Base-by-base conservation (phyloP, 2,113 vertebrate genomes). In the Sakesphorus luctuosus region DNA sequence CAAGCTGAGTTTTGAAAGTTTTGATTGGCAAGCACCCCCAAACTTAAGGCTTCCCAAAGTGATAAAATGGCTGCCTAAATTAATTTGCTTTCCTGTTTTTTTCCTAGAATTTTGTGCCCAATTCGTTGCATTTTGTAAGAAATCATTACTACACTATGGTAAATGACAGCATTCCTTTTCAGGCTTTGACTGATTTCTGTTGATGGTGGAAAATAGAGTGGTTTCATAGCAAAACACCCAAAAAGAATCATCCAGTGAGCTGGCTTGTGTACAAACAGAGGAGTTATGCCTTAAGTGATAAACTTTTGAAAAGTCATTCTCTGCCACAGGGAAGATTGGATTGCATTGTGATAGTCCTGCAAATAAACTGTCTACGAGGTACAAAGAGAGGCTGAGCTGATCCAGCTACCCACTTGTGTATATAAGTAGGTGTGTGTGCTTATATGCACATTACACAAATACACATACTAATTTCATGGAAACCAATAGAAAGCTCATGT, bases 51-150 rank as follows among this genome's bases (percentile, higher is more conserved):
- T 86, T 87, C 43, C 18, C 24, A 44, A 87, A 75, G 24, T 18
- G 10, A 71, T 59, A 68, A 93, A 89, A 82, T 20, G 19, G 4
- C 12, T 58, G 38, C n/a, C 18, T 80, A 36, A 28, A 26, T 25
- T 21, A 0, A 28, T 8, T 21, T 55, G 44, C 38, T 18, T 2
- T 1, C 4, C 52, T 33, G 17, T 28, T n/a, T 80, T 77, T 18
- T 75, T 58, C 15, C 24, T 68, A 76, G 40, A 69, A 56, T 36
- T 19, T 58, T 66, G 21, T 14, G 33, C 35, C 17, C 68, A 58
- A 84, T n/a, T 65, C 4, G 29, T 1, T 11, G 29, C 9, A 10
- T 76, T 77, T 71, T 84, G 12, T 52, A 71, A 69, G 43, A 92
- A 91, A 68, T 8, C 8, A 9, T 44, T 40, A 40, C 5, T 61